These are phyloP conservation scores for Stictonetta naevosa DNA, from an alignment of 2,113 vertebrate species.

Conservation along the genomic window DNA sequence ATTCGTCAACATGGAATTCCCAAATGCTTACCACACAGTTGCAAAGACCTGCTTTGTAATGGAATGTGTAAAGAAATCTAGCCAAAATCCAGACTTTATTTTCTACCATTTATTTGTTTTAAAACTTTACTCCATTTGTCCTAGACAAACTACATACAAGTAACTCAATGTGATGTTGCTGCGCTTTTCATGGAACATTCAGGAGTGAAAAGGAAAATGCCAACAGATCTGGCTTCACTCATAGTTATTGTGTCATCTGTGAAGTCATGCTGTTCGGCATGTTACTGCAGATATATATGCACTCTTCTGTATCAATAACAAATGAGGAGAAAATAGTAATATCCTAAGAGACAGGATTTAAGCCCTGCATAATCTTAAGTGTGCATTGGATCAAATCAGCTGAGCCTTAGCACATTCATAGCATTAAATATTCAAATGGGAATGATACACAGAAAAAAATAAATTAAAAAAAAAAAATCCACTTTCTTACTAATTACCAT, in stretches of 20 bases:
- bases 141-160: background rate
- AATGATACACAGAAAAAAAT: background rate
- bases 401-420: background rate
- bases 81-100: background rate
- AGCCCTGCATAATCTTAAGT: background rate
- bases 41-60: background rate
- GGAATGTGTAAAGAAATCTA: background rate
- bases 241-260: background rate
- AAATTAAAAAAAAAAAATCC: background rate
- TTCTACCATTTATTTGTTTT: background rate
- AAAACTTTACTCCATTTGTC: background rate
- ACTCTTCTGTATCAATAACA: background rate
- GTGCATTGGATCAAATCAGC: background rate
- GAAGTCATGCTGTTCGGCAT: background rate
- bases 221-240: background rate
- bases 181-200: background rate
- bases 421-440: background rate
- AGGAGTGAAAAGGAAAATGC: background rate
- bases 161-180: background rate
- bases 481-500: background rate
- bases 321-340: background rate
- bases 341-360: background rate
- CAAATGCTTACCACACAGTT: background rate
- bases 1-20: background rate
- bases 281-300: background rate